Base-by-base conservation (phyloP, 2,888 invertebrate genomes). In the Nephrocerus scutellatus region DNA sequence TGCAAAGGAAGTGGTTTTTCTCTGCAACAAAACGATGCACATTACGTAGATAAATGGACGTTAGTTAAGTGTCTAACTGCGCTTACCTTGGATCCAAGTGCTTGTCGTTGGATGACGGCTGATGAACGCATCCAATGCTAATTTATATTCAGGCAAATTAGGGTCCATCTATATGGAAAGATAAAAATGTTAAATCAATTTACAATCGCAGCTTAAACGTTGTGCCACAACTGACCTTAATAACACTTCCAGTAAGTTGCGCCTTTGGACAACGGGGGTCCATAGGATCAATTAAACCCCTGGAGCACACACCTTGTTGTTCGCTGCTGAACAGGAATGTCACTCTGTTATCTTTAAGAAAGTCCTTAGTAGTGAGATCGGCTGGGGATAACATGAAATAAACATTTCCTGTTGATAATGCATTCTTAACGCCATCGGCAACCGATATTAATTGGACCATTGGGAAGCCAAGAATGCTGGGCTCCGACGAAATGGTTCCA, bases 1-100 rank as follows among this genome's bases (percentile, higher is more conserved):
- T 84, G 2, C 83, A 84, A 23, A 89, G 76, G 56, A 80, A 86
- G 72, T 86, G 90, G 14, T 74, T 62, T 63, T 89, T 87, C 57
- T 76, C 86, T 85, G 66, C n/a, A 73, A 72, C 35, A 41, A 44
- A 6, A n/a, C n/a, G n/a, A n/a, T n/a, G n/a, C n/a, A n/a, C n/a
- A n/a, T n/a, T n/a, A n/a, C n/a, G n/a, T n/a, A n/a, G n/a, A n/a
- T n/a, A n/a, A n/a, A n/a, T n/a, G n/a, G n/a, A n/a, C n/a, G n/a
- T n/a, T n/a, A n/a, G n/a, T n/a, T n/a, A n/a, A n/a, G n/a, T n/a
- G n/a, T n/a, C n/a, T n/a, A n/a, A n/a, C n/a, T n/a, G n/a, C n/a
- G n/a, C n/a, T 30, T 47, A 64, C 65, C 47, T 32, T 42, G 44
- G 15, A 60, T 41, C 68, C 68, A 68, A 9, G 54, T 53, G 1